A percentile compares a stretch with the other conserved stretches of the same genome.
These are phyloP conservation scores for Heterodera filipjevi DNA, from an alignment of 2,888 invertebrate genomes.

Conservation along the genomic window DNA sequence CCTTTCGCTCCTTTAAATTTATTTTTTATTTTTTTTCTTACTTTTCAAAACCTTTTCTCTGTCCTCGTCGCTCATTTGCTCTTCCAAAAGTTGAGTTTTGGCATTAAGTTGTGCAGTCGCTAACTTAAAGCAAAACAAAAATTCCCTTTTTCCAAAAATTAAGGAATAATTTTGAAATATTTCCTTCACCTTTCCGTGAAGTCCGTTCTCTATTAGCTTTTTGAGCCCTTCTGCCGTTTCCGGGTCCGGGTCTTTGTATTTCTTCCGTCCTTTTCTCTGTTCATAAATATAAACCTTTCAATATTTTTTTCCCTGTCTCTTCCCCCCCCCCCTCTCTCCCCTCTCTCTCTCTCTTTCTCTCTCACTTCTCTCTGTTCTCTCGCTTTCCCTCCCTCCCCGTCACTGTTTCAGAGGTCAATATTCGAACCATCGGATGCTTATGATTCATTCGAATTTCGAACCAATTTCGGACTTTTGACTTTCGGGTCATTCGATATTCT, in stretches of 20 bases:
- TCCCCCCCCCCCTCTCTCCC: background rate
- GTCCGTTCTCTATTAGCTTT: conserved; percentile 37
- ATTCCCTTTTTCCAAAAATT: no score
- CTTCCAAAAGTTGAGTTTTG: conserved; percentile 49
- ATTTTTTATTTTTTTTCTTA: background rate
- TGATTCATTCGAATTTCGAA: no score
- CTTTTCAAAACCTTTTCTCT: conserved; percentile 46
- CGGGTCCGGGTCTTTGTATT: conserved; percentile 28
- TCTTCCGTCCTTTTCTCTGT: conserved; percentile 19
- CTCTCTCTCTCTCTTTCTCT: background rate
- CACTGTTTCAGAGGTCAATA: no score
- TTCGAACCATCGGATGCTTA: no score
- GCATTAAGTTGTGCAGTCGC: conserved; percentile 59
- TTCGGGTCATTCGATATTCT: no score
- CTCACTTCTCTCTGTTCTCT: background rate
- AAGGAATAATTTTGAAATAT: background rate
- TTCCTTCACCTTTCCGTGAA: conserved; percentile 51
- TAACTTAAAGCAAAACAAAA: conserved; percentile 44
- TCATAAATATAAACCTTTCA: background rate
- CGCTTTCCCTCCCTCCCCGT: background rate
- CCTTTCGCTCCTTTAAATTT: conserved; percentile 49
- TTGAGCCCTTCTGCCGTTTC: conserved; percentile 36
- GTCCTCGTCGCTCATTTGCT: conserved; percentile 55
- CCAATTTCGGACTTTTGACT: no score
- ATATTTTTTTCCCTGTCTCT: background rate